Evolutionary conservation across 2,797 vertebrate genomes (phyloP), one percentile per base, ranked within the genome.

Genomic region (Melanotaenia boesemani): DNA sequence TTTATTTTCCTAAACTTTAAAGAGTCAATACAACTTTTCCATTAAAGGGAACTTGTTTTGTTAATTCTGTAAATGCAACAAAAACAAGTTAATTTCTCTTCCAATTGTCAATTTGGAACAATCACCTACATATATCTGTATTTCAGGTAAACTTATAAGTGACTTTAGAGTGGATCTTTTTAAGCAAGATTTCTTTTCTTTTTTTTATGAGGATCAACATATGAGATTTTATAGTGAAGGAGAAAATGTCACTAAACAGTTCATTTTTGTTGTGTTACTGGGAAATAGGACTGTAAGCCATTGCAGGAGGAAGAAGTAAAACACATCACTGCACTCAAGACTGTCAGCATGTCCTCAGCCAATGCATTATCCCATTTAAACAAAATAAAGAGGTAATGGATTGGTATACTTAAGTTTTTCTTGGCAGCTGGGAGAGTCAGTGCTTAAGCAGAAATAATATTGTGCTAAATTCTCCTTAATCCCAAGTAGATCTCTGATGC

Each of bases 371-470:
- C 66, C 46, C 67, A 63, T 65, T 72, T 62, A 59, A 50, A 13
- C 5, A 16, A 32, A 48, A 52, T 67, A n/a, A 55, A 58, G 57
- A 37, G 61, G 18, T 39, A 63, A 72, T 16, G 18, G 10, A 66
- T 15, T 54, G 71, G 62, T n/a, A 55, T 44, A 55, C 46, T 37
- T 30, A 30, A 63, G 36, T 60, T 74, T 74, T 80, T 80, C 55
- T 85, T 80, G 66, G 66, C 59, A 73, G 55, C 55, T 18, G 30
- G 37, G n/a, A 78, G 50, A 30, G 36, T 54, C 22, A 32, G 6
- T n/a, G 6, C 36, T 72, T 11, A 41, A 60, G 41, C 48, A 81
- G 41, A 77, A 87, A 84, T 62, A 67, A 72, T 72, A 75, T 74
- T 72, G 58, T 68, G 67, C 74, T 69, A 82, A 37, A 34, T n/a